phyloP scores from a whole-genome alignment of 2,888 invertebrate genomes.

The Meta bourneti region DNA sequence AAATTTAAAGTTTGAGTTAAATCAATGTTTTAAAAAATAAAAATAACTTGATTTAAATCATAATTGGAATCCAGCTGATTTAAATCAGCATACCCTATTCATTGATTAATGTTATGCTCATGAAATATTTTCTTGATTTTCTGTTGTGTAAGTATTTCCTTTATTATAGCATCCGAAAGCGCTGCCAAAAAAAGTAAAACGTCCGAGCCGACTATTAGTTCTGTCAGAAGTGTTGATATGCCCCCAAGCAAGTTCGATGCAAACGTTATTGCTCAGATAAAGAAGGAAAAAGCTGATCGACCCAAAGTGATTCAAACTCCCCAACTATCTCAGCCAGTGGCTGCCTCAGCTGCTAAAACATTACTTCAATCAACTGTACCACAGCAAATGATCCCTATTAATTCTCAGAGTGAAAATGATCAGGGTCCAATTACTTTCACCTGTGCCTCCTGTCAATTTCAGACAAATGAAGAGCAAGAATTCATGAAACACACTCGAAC shows the following conservation, averaged over 20 bases:
- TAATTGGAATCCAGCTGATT: too few relatives aligned
- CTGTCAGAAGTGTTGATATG: neutral
- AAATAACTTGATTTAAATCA: too few relatives aligned
- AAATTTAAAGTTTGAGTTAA: neutral
- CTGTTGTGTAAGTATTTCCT: neutral
- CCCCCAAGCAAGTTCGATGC: neutral
- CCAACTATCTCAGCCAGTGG: neutral
- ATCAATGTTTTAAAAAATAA: too few relatives aligned
- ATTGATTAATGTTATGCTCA: too few relatives aligned
- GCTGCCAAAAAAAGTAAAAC: neutral
- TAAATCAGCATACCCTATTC: too few relatives aligned
- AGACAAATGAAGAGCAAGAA: slow-evolving; percentile 53
- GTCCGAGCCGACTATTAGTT: neutral
- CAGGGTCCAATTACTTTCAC: slow-evolving; percentile 28
- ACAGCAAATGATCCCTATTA: neutral
- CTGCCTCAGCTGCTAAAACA: neutral
- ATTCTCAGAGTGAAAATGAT: neutral
- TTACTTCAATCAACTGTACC: neutral
- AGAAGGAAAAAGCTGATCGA: slow-evolving; percentile 35
- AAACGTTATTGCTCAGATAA: slow-evolving; percentile 19
- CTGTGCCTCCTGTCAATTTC: slow-evolving; percentile 72
- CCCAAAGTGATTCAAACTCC: neutral
- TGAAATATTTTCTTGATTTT: neutral
- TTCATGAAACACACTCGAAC: slow-evolving; percentile 74
- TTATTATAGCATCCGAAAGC: too few relatives aligned